These are phyloP conservation scores for Rhagonycha lutea DNA, from an alignment of 2,888 invertebrate genomes.

Conservation along the genomic window DNA sequence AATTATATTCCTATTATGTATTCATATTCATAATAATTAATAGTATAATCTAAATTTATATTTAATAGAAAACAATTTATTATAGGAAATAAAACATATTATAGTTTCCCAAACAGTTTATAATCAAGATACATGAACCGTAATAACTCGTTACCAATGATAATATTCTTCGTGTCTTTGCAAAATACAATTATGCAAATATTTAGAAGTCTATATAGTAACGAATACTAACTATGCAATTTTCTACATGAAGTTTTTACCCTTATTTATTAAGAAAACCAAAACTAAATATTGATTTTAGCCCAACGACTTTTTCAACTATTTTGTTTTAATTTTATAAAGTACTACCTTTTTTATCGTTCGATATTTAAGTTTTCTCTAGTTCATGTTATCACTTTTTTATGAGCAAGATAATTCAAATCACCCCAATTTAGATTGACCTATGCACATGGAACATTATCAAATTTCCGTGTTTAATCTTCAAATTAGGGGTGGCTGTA, in stretches of 20 bases:
- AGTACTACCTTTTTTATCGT: neutral
- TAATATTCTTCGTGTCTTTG: neutral
- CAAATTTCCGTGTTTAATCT: too few relatives aligned
- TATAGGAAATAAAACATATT: neutral
- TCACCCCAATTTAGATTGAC: too few relatives aligned
- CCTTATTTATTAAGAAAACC: neutral
- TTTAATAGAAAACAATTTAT: neutral
- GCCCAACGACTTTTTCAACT: neutral
- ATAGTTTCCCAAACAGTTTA: neutral
- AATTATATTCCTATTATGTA: neutral
- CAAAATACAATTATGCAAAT: neutral
- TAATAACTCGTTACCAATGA: neutral
- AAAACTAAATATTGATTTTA: neutral
- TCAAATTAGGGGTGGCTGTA: too few relatives aligned
- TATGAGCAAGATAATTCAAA: too few relatives aligned
- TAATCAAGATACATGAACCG: neutral
- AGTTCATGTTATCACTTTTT: too few relatives aligned
- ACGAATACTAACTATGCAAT: neutral
- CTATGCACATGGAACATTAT: too few relatives aligned
- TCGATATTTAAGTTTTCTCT: neutral
- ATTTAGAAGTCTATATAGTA: neutral
- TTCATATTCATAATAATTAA: neutral
- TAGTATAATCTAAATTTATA: neutral
- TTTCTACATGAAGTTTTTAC: neutral
- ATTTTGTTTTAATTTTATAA: neutral